These are phyloP conservation scores for Chirona hameri DNA, from an alignment of 2,888 invertebrate genomes.

Conservation along the genomic window DNA sequence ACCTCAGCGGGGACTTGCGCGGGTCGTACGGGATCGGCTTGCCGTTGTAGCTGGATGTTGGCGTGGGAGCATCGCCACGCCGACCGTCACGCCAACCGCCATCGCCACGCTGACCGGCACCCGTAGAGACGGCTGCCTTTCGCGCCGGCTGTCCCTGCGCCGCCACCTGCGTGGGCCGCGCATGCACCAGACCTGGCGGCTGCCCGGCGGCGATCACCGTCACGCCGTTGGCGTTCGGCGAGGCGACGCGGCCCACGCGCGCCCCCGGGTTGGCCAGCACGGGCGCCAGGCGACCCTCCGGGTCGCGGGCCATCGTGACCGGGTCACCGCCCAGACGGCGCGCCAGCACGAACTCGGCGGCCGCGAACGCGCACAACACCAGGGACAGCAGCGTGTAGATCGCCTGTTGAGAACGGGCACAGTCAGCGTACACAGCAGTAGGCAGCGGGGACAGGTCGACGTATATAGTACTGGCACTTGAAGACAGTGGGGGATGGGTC, in stretches of 20 bases:
- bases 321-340: constrained; percentile 32
- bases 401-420: background rate
- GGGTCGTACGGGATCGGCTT: constrained; percentile 7
- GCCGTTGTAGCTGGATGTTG: constrained; percentile 28
- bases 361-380: background rate
- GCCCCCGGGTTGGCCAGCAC: constrained; percentile 29
- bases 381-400: constrained; percentile 22
- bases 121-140: background rate
- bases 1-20: constrained; percentile 23
- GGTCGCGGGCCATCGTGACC: constrained; percentile 25
- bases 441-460: background rate
- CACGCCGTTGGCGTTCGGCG: background rate
- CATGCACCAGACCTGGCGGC: background rate
- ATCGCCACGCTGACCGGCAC: too few species aligned
- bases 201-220: background rate
- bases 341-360: constrained; percentile 29
- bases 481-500: too few species aligned
- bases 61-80: background rate
- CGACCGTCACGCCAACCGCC: too few species aligned
- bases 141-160: background rate
- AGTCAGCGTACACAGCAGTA: background rate
- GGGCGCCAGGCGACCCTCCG: constrained; percentile 4
- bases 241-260: background rate
- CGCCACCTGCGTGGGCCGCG: background rate
- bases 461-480: background rate